Evolutionary conservation across 64 coral and sea anemone species (phyloP).

Genomic region (Montipora foliosa): DNA sequence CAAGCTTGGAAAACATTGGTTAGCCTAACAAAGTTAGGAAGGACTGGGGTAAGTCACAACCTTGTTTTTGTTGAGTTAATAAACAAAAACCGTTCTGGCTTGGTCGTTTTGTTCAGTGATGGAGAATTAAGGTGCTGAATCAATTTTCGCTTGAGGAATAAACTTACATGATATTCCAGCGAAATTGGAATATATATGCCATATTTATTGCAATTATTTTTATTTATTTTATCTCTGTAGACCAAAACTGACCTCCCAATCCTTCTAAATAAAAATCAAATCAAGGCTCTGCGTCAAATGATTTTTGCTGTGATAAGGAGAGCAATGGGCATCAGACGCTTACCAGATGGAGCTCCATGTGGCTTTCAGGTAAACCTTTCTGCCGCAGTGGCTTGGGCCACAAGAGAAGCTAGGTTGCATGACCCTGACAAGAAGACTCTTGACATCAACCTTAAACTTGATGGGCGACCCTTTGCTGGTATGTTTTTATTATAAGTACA

Average conservation of each 20-base stretch:
- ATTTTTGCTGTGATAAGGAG: conserved; percentile 61
- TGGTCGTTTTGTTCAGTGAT: neutral
- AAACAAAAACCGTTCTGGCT: neutral
- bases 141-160: neutral
- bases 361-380: conserved; percentile 36
- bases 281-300: conserved; percentile 68
- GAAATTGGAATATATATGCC: neutral
- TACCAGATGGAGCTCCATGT: conserved; percentile 18
- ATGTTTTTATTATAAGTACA: neutral
- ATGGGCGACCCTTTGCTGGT: conserved; percentile 51
- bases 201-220: neutral
- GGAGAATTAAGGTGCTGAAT: neutral
- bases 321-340: conserved; percentile 24
- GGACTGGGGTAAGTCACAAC: conserved; percentile 8
- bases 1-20: conserved; percentile 4
- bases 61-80: neutral
- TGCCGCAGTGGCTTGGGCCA: conserved; percentile 34
- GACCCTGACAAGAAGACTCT: conserved; percentile 9
- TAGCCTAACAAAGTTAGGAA: conserved; percentile 3
- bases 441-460: conserved; percentile 47
- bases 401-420: conserved; percentile 25
- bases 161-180: neutral
- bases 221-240: no score
- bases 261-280: conserved; percentile 73
- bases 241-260: conserved; percentile 47